Evolutionary conservation across 2,113 vertebrate species (phyloP).

Genomic region (Ameiurus melas): DNA sequence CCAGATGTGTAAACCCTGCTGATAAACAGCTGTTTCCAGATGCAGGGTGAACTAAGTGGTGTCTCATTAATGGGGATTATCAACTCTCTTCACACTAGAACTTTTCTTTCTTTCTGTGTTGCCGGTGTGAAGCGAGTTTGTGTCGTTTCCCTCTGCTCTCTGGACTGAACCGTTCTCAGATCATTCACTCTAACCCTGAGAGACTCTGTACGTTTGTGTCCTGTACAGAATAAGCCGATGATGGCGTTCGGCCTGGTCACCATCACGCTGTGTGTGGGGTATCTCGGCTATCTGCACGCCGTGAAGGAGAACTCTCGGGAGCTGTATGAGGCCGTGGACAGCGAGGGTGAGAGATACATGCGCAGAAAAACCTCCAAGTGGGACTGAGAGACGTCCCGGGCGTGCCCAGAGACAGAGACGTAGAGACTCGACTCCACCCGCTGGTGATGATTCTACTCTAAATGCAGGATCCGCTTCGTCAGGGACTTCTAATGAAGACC

Average conservation of each 20-base stretch:
- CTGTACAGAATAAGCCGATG: slow-evolving; percentile 87
- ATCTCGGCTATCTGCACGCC: slow-evolving; percentile 91
- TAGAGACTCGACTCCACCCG: not conserved
- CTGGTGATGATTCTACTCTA: not conserved
- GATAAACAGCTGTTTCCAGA: not conserved
- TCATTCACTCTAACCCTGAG: not conserved
- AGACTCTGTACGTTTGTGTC: not conserved
- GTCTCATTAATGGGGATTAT: no score
- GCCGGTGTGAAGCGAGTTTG: not conserved
- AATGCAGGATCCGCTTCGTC: not conserved
- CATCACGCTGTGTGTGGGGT: slow-evolving; percentile 86
- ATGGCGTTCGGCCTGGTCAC: slow-evolving; percentile 88
- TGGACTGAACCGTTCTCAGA: not conserved
- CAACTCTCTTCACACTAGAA: no score
- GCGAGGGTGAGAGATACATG: slow-evolving; percentile 82
- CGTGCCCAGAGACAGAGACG: not conserved
- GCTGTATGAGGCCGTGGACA: slow-evolving; percentile 87
- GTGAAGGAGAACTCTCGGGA: slow-evolving; percentile 83
- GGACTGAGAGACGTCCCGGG: slow-evolving; percentile 73
- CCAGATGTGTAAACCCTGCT: not conserved
- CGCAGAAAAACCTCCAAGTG: slow-evolving; percentile 89
- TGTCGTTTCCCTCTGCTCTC: not conserved
- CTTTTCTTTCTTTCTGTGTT: no score
- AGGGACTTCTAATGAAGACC: not conserved
- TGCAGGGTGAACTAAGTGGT: not conserved